Evolutionary conservation across 2,113 vertebrate genomes (phyloP), one percentile per base, ranked within the genome.

Genomic region (Eretmochelys imbricata): DNA sequence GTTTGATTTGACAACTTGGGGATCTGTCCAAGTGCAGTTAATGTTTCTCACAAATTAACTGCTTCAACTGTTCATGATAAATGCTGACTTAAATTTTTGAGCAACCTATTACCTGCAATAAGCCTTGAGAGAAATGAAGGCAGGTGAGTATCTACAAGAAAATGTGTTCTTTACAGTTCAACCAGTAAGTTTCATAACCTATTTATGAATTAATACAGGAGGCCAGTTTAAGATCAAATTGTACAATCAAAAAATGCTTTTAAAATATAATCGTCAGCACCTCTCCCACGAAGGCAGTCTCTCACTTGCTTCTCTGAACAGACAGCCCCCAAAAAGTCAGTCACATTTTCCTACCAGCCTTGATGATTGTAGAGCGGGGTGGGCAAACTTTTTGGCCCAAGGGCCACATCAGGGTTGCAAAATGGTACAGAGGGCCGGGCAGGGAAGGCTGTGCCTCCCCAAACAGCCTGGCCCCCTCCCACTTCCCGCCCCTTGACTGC

Each of bases 361-460:
- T 38, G 11, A 0, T 0, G 1, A 2, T 1, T 25, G 42, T 42
- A 42, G 42, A 42, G 42, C 4, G 42, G 42, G 42, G 42, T 42
- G 42, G 42, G 42, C 42, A 42, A 42, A 42, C 42, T 42, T 42
- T 42, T 42, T 42, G 42, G 42, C 42, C 42, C 42, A 42, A 42
- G 42, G 42, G 42, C 42, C 42, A 42, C 42, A 42, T 42, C 42
- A 42, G 42, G 42, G 42, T 42, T 42, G 42, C 42, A 42, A 42
- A 42, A 42, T 42, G 42, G 42, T 42, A 42, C 5, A 5, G 42
- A 42, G 42, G 42, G 42, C 42, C 42, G 42, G 42, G 42, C 5
- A 42, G 42, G 42, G 42, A 42, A 42, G 42, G 42, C 42, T 42
- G 42, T 42, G 42, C 42, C 42, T 42, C 42, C 42, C 38, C 38